Conservation (phyloP, 2,888 invertebrate genomes). For the Priapulus caudatus region DNA sequence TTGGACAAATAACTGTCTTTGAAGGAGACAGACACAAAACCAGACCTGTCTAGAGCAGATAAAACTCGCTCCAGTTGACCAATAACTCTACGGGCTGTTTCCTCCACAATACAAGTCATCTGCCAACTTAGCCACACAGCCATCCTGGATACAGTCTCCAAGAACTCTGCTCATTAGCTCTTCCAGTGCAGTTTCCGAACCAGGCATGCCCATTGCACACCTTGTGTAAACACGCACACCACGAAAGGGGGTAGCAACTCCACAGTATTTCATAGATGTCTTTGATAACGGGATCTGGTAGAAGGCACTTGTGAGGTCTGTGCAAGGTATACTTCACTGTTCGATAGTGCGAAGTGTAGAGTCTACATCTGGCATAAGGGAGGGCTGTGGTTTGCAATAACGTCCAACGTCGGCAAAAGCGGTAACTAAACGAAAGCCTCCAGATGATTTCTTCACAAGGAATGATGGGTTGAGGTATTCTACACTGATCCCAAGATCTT, state of each 20-base stretch:
- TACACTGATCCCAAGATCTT: slow-evolving; percentile 16
- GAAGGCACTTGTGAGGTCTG: slow-evolving; percentile 18
- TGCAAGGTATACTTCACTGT: slow-evolving; percentile 13
- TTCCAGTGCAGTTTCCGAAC: slow-evolving; percentile 22
- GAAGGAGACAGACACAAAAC: slow-evolving; percentile 15
- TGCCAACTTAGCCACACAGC: slow-evolving; percentile 19
- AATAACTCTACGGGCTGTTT: slow-evolving; percentile 18
- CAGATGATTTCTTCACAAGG: slow-evolving; percentile 19
- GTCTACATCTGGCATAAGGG: slow-evolving; percentile 10
- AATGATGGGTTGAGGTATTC: slow-evolving; percentile 25
- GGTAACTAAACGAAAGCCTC: slow-evolving; percentile 21
- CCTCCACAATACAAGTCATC: slow-evolving; percentile 23
- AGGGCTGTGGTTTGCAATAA: slow-evolving; percentile 9
- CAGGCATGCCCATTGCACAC: slow-evolving; percentile 17
- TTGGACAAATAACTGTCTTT: slow-evolving; percentile 16
- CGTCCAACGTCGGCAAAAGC: slow-evolving; percentile 4
- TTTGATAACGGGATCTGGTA: slow-evolving; percentile 20
- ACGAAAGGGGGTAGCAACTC: slow-evolving; percentile 20
- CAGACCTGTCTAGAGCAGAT: slow-evolving; percentile 9
- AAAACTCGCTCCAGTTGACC: slow-evolving; percentile 16
- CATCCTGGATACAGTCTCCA: slow-evolving; percentile 18
- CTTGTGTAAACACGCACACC: slow-evolving; percentile 19
- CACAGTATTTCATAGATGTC: slow-evolving; percentile 23
- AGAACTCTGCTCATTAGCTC: slow-evolving; percentile 13
- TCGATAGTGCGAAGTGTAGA: slow-evolving; percentile 6